Conservation (phyloP, 2,113 vertebrate species). For the Oncorhynchus kisutch region DNA sequence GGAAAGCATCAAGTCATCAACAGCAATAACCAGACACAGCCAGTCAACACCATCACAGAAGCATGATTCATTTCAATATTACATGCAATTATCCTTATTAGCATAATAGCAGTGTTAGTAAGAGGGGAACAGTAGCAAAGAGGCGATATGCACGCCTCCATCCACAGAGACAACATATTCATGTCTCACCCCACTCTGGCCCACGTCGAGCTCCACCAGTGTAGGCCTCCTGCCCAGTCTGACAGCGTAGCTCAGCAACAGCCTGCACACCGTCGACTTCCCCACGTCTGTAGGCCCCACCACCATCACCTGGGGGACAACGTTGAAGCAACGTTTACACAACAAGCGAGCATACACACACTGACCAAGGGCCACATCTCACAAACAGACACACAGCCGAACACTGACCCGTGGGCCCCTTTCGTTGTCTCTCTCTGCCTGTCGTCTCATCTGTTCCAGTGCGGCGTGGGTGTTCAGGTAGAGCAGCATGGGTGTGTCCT, state of each 20-base stretch:
- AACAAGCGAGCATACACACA: neutral
- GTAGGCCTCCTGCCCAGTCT: conserved; percentile 93
- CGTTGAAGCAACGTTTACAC: neutral
- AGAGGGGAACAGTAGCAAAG: too few relatives aligned
- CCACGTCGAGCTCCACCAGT: conserved; percentile 94
- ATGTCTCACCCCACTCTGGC: conserved; percentile 84
- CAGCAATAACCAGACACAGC: neutral
- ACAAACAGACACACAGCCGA: neutral
- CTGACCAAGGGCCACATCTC: too few relatives aligned
- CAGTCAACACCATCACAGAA: neutral
- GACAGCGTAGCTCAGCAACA: conserved; percentile 92
- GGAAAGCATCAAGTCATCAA: neutral
- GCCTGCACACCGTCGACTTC: conserved; percentile 88
- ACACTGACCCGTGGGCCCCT: conserved; percentile 82
- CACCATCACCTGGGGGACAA: conserved; percentile 83
- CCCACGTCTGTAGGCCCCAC: conserved; percentile 95
- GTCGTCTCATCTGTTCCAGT: conserved; percentile 95
- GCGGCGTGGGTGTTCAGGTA: conserved; percentile 96
- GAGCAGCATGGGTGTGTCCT: conserved; percentile 95
- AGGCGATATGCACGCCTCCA: neutral
- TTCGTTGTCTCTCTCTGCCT: conserved; percentile 92
- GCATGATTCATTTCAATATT: neutral
- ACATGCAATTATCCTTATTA: too few relatives aligned
- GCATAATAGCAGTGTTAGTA: too few relatives aligned
- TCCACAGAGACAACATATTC: neutral